These are phyloP conservation scores for Alectoris magna DNA, from an alignment of 2,797 vertebrate species.

Conservation along the genomic window DNA sequence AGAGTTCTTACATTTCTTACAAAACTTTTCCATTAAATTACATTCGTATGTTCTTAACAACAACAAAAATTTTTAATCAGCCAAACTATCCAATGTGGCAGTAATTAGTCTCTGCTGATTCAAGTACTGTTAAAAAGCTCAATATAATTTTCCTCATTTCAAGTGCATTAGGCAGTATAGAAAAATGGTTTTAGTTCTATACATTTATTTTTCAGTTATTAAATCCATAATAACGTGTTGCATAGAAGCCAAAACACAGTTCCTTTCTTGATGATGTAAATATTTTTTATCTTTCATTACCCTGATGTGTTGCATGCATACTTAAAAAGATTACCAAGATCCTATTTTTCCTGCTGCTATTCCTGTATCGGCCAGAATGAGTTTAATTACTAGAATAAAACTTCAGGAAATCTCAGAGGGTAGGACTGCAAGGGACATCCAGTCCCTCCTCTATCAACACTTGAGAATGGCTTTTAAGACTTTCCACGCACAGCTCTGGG, in stretches of 20 bases:
- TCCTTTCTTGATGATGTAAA: not conserved
- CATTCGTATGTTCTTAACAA: slow-evolving; percentile 59
- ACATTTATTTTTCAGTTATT: not conserved
- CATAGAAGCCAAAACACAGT: not conserved
- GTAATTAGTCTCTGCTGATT: slow-evolving; percentile 43
- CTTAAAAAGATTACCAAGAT: not conserved
- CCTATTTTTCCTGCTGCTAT: not conserved
- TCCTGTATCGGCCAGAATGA: not conserved
- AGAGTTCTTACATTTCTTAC: slow-evolving; percentile 42
- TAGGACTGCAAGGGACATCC: not conserved
- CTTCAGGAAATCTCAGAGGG: not conserved
- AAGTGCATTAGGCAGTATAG: not conserved
- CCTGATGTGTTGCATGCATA: not conserved
- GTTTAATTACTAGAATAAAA: not conserved
- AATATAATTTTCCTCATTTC: not conserved
- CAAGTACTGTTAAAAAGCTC: slow-evolving; percentile 28
- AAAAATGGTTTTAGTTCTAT: not conserved
- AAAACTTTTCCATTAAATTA: slow-evolving; percentile 62
- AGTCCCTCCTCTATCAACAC: not conserved
- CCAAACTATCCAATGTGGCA: slow-evolving; percentile 58
- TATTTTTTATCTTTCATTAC: not conserved
- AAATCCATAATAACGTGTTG: not conserved
- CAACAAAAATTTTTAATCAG: slow-evolving; percentile 60
- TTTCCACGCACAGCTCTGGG: not conserved
- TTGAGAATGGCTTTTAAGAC: not conserved